phyloP scores from a whole-genome alignment of 2,888 invertebrate genomes.

The Torymus tubicola region DNA sequence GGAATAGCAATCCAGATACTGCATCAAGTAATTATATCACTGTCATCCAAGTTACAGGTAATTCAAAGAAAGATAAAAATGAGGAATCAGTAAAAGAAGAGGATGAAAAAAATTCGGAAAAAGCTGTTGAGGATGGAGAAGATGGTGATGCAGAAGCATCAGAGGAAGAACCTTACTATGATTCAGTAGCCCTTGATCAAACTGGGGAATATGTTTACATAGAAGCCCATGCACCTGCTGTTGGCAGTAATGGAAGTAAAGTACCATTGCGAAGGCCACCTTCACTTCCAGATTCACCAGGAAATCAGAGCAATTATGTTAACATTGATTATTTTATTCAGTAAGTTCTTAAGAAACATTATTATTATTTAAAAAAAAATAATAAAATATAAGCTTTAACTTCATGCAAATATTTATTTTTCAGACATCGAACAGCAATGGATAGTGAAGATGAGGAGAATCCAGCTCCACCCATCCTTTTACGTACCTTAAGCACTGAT shows the following conservation, averaged over 20 bases:
- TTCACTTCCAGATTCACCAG: slow-evolving; percentile 85
- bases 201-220: slow-evolving; percentile 86
- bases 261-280: slow-evolving; percentile 74
- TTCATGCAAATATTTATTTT: slow-evolving; percentile 43
- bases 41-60: slow-evolving; percentile 92
- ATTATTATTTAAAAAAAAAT: not conserved
- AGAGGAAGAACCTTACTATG: slow-evolving; percentile 78
- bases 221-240: slow-evolving; percentile 80
- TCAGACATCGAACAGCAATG: slow-evolving; percentile 73
- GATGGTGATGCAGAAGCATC: slow-evolving; percentile 75
- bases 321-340: slow-evolving; percentile 95
- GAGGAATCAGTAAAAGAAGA: slow-evolving; percentile 79
- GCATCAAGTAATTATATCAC: slow-evolving; percentile 85
- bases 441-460: slow-evolving; percentile 75
- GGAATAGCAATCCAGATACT: slow-evolving; percentile 76
- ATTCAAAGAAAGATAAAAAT: slow-evolving; percentile 73
- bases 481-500: slow-evolving; percentile 73
- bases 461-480: slow-evolving; percentile 73
- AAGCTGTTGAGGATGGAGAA: slow-evolving; percentile 73
- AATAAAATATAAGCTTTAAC: not conserved
- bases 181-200: slow-evolving; percentile 78
- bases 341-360: slow-evolving; percentile 77
- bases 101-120: slow-evolving; percentile 75
- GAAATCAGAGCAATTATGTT: slow-evolving; percentile 90
- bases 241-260: slow-evolving; percentile 69